Evolutionary conservation across 2,888 invertebrate species (phyloP).

Genomic region (Luperina testacea): DNA sequence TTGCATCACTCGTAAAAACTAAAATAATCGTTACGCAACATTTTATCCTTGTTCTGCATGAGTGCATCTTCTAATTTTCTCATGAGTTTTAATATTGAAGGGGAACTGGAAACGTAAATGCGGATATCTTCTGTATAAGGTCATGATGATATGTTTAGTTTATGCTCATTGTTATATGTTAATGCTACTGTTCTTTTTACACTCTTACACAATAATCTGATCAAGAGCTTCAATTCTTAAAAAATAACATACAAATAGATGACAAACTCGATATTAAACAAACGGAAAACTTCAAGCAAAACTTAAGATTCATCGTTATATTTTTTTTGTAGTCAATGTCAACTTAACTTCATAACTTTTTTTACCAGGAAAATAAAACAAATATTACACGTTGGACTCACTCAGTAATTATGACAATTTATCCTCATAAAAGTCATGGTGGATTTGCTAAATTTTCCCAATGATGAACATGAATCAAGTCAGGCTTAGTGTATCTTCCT

Average conservation of each 20-base stretch:
- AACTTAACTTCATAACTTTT: not conserved
- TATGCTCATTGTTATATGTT: not conserved
- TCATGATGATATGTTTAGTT: not conserved
- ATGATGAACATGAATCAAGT: constrained; percentile 24
- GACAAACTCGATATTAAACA: not conserved
- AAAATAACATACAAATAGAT: not conserved
- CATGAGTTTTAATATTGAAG: not conserved
- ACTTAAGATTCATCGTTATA: not conserved
- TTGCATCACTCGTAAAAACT: constrained; percentile 51
- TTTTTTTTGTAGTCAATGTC: not conserved
- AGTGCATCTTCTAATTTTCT: constrained; percentile 1
- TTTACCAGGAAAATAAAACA: constrained; percentile 12
- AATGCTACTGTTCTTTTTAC: not conserved
- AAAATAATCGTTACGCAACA: constrained; percentile 45
- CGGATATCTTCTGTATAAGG: not conserved
- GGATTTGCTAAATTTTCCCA: constrained; percentile 38
- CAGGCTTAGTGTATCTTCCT: not conserved
- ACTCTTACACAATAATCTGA: not conserved
- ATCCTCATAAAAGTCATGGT: constrained; percentile 31
- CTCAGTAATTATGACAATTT: constrained; percentile 40
- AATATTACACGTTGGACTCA: constrained; percentile 21
- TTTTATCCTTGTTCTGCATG: constrained; percentile 14
- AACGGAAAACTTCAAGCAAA: not conserved
- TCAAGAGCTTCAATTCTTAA: not conserved
- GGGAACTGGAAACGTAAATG: not conserved